Conservation (phyloP, 2,113 vertebrate genomes). For the Nothocercus julius region DNA sequence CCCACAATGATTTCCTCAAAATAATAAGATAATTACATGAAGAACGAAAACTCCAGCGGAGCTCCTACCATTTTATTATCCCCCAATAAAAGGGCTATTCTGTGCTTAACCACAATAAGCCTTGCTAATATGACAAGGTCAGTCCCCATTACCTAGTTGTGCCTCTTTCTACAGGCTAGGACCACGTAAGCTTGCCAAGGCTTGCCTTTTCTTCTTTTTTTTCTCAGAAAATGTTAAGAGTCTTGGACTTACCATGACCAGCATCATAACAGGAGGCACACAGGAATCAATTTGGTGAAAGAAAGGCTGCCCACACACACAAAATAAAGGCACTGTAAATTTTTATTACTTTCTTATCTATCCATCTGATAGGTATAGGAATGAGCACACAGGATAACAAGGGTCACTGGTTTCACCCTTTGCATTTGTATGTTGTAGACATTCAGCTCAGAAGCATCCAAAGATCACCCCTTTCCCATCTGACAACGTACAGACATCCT, state of each 20-base stretch:
- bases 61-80: background rate
- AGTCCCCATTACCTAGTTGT: background rate
- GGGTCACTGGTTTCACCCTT: background rate
- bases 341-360: conserved; percentile 2
- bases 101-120: fast-evolving
- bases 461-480: background rate
- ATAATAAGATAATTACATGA: background rate
- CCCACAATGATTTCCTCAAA: background rate
- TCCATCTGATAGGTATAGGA: background rate
- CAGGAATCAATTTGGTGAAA: background rate
- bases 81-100: background rate
- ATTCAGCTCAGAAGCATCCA: background rate
- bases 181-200: background rate
- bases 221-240: background rate
- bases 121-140: too few species aligned
- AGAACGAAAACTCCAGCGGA: background rate
- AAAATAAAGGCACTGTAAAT: background rate
- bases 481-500: background rate
- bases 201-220: fast-evolving
- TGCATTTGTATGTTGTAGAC: background rate
- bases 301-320: background rate
- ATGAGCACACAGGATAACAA: background rate
- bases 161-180: background rate
- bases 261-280: fast-evolving
- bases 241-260: background rate